Percentiles rank a stretch among this genome's conserved stretches.
These are phyloP conservation scores for Scaptodrosophila lebanonensis DNA, from an alignment of 1,140 invertebrate species.

Conservation along the genomic window DNA sequence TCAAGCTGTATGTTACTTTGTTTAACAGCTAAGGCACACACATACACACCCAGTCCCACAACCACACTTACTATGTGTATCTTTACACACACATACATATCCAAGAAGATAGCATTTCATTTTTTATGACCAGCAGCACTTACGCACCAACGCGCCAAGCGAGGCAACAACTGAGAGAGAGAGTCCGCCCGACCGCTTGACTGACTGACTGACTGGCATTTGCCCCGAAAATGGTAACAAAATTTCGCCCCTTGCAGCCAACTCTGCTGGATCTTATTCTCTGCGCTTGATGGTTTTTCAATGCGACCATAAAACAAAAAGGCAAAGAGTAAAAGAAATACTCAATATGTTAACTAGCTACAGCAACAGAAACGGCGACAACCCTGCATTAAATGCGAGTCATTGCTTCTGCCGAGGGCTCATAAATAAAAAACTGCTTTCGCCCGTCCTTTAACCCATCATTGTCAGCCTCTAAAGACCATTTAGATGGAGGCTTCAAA, in stretches of 20 bases:
- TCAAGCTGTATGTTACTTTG: slow-evolving; percentile 55
- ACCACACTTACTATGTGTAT: slow-evolving; percentile 20
- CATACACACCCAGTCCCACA: slow-evolving; percentile 6
- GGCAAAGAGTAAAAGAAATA: slow-evolving; percentile 37
- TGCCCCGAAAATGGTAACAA: slow-evolving; percentile 11
- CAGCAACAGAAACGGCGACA: background rate
- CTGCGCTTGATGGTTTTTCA: slow-evolving; percentile 65
- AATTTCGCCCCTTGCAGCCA: slow-evolving; percentile 9
- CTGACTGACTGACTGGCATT: slow-evolving; percentile 9
- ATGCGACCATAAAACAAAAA: slow-evolving; percentile 64
- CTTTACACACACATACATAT: slow-evolving; percentile 19
- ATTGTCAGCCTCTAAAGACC: too few species aligned
- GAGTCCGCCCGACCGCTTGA: background rate
- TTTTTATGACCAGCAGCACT: slow-evolving; percentile 56
- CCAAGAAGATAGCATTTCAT: slow-evolving; percentile 41
- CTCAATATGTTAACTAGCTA: slow-evolving; percentile 55
- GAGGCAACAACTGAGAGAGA: background rate
- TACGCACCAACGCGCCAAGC: slow-evolving; percentile 35
- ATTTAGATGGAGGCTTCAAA: too few species aligned
- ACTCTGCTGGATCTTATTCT: background rate
- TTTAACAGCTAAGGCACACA: slow-evolving; percentile 36
- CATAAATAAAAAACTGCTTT: slow-evolving; percentile 45
- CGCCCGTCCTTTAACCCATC: background rate
- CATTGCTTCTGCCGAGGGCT: background rate
- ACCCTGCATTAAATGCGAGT: background rate